These are phyloP conservation scores for Xylota segnis DNA, from an alignment of 2,888 invertebrate species.

Conservation along the genomic window DNA sequence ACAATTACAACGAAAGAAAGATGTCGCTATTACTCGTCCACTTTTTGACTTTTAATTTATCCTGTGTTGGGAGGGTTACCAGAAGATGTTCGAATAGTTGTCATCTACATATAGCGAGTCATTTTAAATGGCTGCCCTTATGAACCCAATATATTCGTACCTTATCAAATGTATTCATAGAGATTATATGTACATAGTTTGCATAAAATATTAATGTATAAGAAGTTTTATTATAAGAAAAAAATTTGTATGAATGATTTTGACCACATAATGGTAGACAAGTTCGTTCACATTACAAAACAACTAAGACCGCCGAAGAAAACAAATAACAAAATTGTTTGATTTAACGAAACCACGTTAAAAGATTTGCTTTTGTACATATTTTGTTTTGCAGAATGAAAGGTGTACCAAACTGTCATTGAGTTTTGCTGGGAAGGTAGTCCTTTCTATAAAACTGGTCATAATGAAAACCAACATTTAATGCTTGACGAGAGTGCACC, in stretches of 20 bases:
- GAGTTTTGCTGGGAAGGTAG: not conserved
- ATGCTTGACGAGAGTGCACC: slow-evolving; percentile 47
- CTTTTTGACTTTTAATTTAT: no score
- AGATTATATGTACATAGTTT: no score
- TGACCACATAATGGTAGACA: not conserved
- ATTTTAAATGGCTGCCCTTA: no score
- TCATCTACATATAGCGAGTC: no score
- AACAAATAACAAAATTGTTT: not conserved
- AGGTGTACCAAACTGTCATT: slow-evolving; percentile 30
- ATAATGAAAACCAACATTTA: slow-evolving; percentile 63
- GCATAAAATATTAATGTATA: no score
- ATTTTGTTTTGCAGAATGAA: slow-evolving; percentile 8
- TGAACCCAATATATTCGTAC: no score
- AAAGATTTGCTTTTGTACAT: not conserved
- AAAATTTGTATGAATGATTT: not conserved
- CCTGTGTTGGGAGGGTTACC: no score
- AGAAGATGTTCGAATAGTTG: no score
- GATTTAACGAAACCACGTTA: not conserved
- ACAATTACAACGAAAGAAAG: no score
- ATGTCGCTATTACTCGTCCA: no score
- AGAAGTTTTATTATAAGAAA: no score
- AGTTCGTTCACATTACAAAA: not conserved
- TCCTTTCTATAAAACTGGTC: not conserved
- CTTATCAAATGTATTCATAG: no score
- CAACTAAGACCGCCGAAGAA: not conserved